Conservation (phyloP, 1,140 invertebrate species). For the Diachasmimorpha longicaudata region DNA sequence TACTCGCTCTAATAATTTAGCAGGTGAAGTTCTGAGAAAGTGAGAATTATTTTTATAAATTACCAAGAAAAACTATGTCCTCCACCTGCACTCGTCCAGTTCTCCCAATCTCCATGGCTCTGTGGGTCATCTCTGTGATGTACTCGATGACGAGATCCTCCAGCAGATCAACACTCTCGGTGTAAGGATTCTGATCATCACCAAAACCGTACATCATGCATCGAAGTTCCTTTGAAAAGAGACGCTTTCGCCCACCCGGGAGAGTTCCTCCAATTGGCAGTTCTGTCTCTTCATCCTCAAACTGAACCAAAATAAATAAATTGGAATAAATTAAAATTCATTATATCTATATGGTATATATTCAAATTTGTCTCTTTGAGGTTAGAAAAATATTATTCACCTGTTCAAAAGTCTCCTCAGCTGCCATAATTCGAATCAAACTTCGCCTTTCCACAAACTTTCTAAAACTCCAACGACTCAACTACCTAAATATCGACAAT, state of each 20-base stretch:
- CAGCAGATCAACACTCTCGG: slow-evolving; percentile 96
- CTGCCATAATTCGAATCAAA: slow-evolving; percentile 32
- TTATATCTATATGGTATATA: no score
- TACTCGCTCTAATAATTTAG: neutral
- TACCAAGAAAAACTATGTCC: slow-evolving; percentile 92
- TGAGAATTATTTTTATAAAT: neutral
- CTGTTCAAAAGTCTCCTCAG: slow-evolving; percentile 46
- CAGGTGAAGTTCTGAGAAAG: no score
- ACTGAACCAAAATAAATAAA: slow-evolving; percentile 38
- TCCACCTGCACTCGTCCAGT: slow-evolving; percentile 95
- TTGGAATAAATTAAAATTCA: no score
- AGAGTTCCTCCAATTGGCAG: slow-evolving; percentile 68
- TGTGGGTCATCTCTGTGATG: slow-evolving; percentile 91
- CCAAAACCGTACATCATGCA: slow-evolving; percentile 99
- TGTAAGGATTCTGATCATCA: slow-evolving; percentile 99
- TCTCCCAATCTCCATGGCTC: slow-evolving; percentile 96
- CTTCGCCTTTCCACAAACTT: neutral
- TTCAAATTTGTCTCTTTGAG: neutral
- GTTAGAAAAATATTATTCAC: slow-evolving; percentile 26
- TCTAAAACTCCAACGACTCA: neutral
- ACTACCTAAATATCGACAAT: neutral
- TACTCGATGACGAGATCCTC: slow-evolving; percentile 99
- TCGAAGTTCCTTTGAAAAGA: slow-evolving; percentile 90
- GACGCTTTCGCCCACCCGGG: slow-evolving; percentile 76
- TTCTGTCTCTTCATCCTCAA: slow-evolving; percentile 72